Base-by-base conservation (phyloP, 2,797 vertebrate genomes). In the Intellagama lesueurii region DNA sequence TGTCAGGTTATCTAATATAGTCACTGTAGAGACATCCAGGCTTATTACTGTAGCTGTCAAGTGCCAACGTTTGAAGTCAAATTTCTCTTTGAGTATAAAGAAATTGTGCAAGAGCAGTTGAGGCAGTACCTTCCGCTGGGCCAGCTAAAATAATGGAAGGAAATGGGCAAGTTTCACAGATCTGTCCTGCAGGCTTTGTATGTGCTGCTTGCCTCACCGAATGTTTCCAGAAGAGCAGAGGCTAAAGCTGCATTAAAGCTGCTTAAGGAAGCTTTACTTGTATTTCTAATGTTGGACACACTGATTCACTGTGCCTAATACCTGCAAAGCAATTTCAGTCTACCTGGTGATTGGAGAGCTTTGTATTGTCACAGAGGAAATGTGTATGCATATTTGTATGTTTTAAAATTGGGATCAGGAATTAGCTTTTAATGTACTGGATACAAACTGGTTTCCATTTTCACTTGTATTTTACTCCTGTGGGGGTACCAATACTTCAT, bases 31-130 rank as follows among this genome's bases (percentile, higher is more conserved):
- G 9, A 92, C 52, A 44, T 12, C 5, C 26, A 77, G 82, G 30
- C 70, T 85, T 93, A 93, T 81, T 12, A 0, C 44, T 83, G 84
- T 91, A 91, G 85, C 78, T 90, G 84, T 2, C 22, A 92, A 93
- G 86, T 92, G 92, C 91, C 91, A 68, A 56, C 85, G 87, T 24
- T 9, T 30, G 12, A 16, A 30, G 52, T 32, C 73, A 7, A 16
- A 1, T 0, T 14, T 26, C 28, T 47, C n/a, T 26, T 90, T 86
- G 56, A n/a, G 47, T 22, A 1, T 32, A 14, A 85, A 79, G 35
- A 0, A 32, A 73, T 9, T 16, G 2, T 2, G 7, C 14, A 19
- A 17, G 52, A 81, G 32, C 28, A 30, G 11, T 72, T n/a, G 56
- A 77, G 35, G 5, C 56, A 47, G 11, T 47, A 44, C 1, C 35